Evolutionary conservation across 2,888 invertebrate species (phyloP).

Genomic region (Nephrotoma guestfalica): DNA sequence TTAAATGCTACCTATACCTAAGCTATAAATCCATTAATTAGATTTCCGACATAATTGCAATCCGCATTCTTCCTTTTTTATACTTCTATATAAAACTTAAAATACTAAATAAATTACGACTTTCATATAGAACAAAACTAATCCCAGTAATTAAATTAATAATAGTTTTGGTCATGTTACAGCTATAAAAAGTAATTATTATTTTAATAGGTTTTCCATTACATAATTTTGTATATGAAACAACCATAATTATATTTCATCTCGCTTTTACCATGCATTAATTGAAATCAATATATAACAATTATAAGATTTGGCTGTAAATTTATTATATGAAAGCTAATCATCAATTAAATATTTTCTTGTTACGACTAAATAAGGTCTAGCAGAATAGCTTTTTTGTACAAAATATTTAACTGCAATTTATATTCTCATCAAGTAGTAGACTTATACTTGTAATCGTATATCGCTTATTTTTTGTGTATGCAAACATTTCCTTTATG

Average conservation of each 20-base stretch:
- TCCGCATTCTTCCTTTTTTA: background rate
- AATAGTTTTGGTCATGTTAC: background rate
- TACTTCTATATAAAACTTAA: background rate
- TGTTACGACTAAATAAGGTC: background rate
- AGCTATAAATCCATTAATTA: background rate
- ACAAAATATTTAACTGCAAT: background rate
- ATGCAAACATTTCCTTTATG: background rate
- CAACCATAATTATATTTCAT: background rate
- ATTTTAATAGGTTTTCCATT: background rate
- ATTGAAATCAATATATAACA: background rate
- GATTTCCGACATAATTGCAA: background rate
- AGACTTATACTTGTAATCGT: background rate
- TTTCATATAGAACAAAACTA: background rate
- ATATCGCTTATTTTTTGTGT: background rate
- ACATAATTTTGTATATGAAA: background rate
- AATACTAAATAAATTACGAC: background rate
- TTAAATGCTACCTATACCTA: too few relatives aligned
- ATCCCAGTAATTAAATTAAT: background rate
- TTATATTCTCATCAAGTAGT: background rate
- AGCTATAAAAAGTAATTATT: background rate
- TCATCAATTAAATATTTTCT: background rate
- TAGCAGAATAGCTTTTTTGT: background rate
- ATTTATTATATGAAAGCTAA: background rate
- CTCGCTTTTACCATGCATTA: background rate
- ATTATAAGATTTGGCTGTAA: background rate